These are phyloP conservation scores for Alitta virens DNA, from an alignment of 2,888 invertebrate species.

Conservation along the genomic window DNA sequence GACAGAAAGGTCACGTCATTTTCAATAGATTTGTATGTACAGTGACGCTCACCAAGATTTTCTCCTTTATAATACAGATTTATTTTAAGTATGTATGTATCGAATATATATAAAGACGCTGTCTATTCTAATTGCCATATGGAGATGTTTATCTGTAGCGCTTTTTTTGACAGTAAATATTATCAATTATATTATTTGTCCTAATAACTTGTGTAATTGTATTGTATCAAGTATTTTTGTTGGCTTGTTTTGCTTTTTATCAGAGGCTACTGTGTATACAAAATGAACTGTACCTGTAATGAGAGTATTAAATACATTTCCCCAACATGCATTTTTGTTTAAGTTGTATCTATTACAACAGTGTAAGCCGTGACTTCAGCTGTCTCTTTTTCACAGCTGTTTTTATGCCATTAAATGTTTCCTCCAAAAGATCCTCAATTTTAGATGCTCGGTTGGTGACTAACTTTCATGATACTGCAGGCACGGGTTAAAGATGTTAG, in stretches of 20 bases:
- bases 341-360: no score
- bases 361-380: no score
- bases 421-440: no score
- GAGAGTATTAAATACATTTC: background rate
- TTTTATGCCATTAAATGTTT: no score
- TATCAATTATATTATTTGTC: background rate
- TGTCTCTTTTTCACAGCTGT: no score
- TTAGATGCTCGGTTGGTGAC: no score
- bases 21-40: no score
- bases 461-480: no score
- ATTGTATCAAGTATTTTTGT: conserved; percentile 16
- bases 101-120: no score
- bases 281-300: conserved; percentile 12
- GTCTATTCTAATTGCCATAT: conserved; percentile 2
- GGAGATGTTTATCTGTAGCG: conserved; percentile 13
- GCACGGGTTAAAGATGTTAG: no score
- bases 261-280: conserved; percentile 15
- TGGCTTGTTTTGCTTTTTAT: conserved; percentile 20
- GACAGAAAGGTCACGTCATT: no score
- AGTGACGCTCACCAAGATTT: conserved; percentile 3
- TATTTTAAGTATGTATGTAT: conserved; percentile 8
- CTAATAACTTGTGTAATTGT: conserved; percentile 14
- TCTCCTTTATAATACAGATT: background rate
- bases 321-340: background rate
- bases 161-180: conserved; percentile 2